Evolutionary conservation across 64 coral and sea anemone species (phyloP), one percentile per base, ranked within the genome.

Genomic region (Cladopsammia gracilis): DNA sequence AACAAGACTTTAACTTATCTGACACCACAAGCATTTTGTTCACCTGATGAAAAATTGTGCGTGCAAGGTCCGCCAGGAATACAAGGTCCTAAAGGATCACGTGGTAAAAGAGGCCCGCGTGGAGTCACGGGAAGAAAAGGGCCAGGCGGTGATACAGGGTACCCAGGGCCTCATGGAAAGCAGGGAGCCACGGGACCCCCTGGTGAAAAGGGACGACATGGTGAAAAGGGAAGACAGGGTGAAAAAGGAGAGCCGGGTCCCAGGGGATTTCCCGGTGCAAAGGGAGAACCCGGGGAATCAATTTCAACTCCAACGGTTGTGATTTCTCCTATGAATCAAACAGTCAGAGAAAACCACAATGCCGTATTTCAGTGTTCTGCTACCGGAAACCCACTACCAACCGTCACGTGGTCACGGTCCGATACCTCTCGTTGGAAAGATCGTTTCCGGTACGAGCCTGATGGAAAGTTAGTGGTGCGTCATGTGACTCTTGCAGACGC

Each of bases 231-330:
- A 34, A 34, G 34, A 34, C 34, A 34, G 34, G 34, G 34, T 34
- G 2, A 34, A 34, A 34, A 34, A 34, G 34, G 34, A 5, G 54
- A 74, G 3, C 71, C 58, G 12, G 86, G 86, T 53, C 85, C 68
- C 49, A 70, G 52, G 58, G 85, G 85, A 6, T 25, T 60, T 24
- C 69, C 18, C 15, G 85, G 70, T 56, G 50, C 18, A 4, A 88
- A 88, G 52, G 85, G 85, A 58, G 85, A 88, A 50, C 66, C 85
- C 18, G 85, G 67, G 3, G 66, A 25, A 73, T 88, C 68, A 5
- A 18, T 73, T 44, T 57, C 85, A 53, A 16, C 51, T 7, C 85
- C 69, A 18, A 10, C 46, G 3, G 85, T 88, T 7, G 71, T 73
- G 15, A 74, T 88, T 18, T 88, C 23, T 3, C 85, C 85, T 10